Conservation (phyloP, 1,140 invertebrate species). For the Bathynomus jamesi region DNA sequence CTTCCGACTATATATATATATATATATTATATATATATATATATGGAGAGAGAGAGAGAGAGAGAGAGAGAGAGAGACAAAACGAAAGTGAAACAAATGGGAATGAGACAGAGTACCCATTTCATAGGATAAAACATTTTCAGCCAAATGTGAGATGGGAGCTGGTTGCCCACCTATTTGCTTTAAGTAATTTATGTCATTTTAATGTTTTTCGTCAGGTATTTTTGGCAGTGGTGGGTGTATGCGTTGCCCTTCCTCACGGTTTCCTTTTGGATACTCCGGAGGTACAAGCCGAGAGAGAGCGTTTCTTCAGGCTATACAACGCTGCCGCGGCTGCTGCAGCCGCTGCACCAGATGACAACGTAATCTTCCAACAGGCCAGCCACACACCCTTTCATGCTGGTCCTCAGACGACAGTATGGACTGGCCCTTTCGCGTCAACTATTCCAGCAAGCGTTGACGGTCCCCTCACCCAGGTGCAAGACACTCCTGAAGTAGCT, state of each 20-base stretch:
- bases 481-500: constrained; percentile 21
- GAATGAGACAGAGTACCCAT: background rate
- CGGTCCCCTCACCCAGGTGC: constrained; percentile 16
- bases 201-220: background rate
- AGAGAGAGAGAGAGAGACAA: background rate
- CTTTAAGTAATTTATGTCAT: background rate
- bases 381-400: background rate
- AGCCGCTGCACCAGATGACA: constrained; percentile 5
- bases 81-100: background rate
- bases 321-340: constrained; percentile 12
- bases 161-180: too few species aligned
- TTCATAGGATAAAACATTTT: too few species aligned
- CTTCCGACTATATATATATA: background rate
- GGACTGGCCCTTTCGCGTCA: constrained; percentile 30
- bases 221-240: constrained; percentile 14
- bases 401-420: background rate
- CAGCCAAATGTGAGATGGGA: too few species aligned
- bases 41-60: background rate
- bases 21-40: constrained; percentile 3
- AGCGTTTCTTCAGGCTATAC: constrained; percentile 8
- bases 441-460: constrained; percentile 31
- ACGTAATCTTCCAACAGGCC: background rate
- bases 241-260: background rate
- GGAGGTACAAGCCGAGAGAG: constrained; percentile 14
- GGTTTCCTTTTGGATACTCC: constrained; percentile 13